phyloP scores from a whole-genome alignment of 30 jellyfish, hydroid and myxozoan species.

The Sanderia malayensis region DNA sequence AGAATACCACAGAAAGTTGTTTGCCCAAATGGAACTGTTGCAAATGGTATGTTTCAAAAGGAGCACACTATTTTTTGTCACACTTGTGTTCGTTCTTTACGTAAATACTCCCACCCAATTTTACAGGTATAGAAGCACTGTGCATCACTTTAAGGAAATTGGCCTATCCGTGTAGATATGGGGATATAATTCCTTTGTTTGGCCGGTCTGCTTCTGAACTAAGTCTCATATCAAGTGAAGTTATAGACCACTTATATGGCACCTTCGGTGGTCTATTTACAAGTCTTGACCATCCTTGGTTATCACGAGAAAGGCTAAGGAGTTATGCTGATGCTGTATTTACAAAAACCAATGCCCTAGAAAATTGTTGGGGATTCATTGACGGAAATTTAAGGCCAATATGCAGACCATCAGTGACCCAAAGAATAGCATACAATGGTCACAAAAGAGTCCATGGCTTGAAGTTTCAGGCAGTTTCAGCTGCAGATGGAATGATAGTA shows the following conservation, averaged over 20 bases:
- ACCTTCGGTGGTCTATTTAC: slow-evolving; percentile 5
- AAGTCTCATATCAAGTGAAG: too few species aligned
- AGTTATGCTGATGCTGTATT: slow-evolving; percentile 13
- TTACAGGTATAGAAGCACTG: too few species aligned
- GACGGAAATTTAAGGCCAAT: slow-evolving; percentile 50
- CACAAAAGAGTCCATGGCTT: slow-evolving; percentile 50
- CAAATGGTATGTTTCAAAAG: too few species aligned
- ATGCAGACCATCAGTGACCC: slow-evolving; percentile 42
- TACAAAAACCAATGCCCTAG: slow-evolving; percentile 27
- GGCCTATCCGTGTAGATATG: too few species aligned
- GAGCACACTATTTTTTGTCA: too few species aligned
- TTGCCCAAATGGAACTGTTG: too few species aligned
- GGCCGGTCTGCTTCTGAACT: too few species aligned
- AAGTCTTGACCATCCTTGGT: slow-evolving; percentile 24
- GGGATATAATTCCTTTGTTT: too few species aligned
- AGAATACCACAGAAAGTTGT: too few species aligned
- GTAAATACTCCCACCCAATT: too few species aligned
- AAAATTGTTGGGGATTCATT: slow-evolving; percentile 52
- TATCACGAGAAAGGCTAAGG: slow-evolving; percentile 8
- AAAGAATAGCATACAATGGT: slow-evolving; percentile 44
- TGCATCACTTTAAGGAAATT: too few species aligned
- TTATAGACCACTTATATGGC: not conserved
- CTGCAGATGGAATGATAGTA: slow-evolving; percentile 45
- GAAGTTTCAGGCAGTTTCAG: slow-evolving; percentile 43
- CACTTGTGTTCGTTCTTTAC: too few species aligned